Evolutionary conservation across 1,140 invertebrate species (phyloP).

Genomic region (Psix sp.): DNA sequence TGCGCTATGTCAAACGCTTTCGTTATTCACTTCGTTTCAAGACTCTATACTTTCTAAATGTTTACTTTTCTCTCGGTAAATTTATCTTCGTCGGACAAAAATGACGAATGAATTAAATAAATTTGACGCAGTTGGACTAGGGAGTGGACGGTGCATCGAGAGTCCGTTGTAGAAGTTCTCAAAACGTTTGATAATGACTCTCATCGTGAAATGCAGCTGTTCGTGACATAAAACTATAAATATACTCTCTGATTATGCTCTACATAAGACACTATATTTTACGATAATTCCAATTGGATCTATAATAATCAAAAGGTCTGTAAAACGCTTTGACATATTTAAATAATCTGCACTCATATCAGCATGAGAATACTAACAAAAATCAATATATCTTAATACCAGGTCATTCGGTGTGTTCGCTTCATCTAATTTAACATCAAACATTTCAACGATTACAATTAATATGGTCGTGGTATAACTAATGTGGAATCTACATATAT

Average conservation of each 20-base stretch:
- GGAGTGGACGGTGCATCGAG: background rate
- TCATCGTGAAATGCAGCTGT: constrained; percentile 21
- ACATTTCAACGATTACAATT: background rate
- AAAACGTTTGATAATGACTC: constrained; percentile 13
- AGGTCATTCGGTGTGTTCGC: constrained; percentile 20
- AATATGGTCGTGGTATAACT: constrained; percentile 13
- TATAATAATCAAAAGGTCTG: too few relatives aligned
- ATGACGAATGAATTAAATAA: too few relatives aligned
- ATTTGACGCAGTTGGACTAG: too few relatives aligned
- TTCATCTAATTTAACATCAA: constrained; percentile 2
- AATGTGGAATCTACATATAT: constrained; percentile 64
- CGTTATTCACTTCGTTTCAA: constrained; percentile 12
- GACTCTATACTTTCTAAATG: constrained; percentile 4
- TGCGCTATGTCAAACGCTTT: constrained; percentile 14
- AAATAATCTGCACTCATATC: too few relatives aligned
- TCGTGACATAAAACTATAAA: constrained; percentile 45
- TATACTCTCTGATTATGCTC: constrained; percentile 14
- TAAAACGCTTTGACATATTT: too few relatives aligned
- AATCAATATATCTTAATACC: constrained; percentile 32
- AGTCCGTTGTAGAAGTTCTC: background rate
- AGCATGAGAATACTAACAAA: background rate
- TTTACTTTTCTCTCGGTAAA: background rate
- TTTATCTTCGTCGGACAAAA: background rate
- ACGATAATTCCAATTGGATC: background rate
- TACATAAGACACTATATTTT: constrained; percentile 10